Evolutionary conservation across 2,888 invertebrate genomes (phyloP).

Genomic region (Volucella inflata): DNA sequence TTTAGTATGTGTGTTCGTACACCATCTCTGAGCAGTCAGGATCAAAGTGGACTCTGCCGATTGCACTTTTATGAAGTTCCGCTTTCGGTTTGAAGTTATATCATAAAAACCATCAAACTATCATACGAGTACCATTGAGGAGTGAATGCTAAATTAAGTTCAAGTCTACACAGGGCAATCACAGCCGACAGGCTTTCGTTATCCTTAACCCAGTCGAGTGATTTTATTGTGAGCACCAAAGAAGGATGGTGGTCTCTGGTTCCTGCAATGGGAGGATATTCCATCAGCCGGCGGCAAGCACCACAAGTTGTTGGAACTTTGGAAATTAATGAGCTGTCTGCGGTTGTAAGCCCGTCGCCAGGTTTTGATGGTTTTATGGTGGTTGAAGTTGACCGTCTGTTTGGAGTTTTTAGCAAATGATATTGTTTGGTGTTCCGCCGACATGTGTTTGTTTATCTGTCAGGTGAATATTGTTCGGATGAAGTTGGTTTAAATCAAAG

Average conservation of each 20-base stretch:
- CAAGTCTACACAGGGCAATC: constrained; percentile 28
- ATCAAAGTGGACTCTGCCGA: constrained; percentile 52
- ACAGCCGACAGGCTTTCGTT: constrained; percentile 12
- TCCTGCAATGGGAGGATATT: constrained; percentile 26
- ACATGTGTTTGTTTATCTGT: constrained; percentile 52
- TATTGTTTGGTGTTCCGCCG: constrained; percentile 41
- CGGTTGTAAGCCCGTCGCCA: constrained; percentile 59
- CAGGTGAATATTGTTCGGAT: constrained; percentile 42
- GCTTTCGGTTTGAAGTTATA: constrained; percentile 9
- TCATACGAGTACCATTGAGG: constrained; percentile 20
- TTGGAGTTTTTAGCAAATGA: neutral
- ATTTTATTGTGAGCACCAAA: constrained; percentile 45
- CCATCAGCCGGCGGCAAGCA: constrained; percentile 47
- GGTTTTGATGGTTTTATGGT: constrained; percentile 56
- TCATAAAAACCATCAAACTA: constrained; percentile 40
- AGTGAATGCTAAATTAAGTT: constrained; percentile 62
- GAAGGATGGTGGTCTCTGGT: constrained; percentile 44
- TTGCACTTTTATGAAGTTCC: constrained; percentile 12
- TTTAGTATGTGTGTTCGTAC: constrained; percentile 27
- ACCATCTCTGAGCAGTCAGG: constrained; percentile 5
- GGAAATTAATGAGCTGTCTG: constrained; percentile 72
- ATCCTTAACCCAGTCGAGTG: constrained; percentile 23
- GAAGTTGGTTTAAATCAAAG: neutral
- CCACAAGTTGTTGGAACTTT: constrained; percentile 40
- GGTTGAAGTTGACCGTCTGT: neutral